Conservation (phyloP, 2,113 vertebrate genomes). For the Oryzias woworae region DNA sequence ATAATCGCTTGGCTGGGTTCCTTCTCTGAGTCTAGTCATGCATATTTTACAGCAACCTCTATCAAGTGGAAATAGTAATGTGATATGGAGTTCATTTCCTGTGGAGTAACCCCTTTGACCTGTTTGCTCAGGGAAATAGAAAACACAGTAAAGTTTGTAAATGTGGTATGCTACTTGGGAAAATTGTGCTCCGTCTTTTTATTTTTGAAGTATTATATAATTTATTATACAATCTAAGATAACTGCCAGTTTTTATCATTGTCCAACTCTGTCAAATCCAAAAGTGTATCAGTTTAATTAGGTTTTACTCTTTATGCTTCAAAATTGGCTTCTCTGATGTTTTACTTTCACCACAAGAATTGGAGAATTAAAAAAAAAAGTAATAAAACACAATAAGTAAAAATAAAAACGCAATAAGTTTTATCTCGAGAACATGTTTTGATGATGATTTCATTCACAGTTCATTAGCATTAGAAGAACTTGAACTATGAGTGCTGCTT, state of each 20-base stretch:
- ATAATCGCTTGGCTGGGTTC: constrained; percentile 63
- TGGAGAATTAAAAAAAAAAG: too few species aligned
- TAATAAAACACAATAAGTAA: too few species aligned
- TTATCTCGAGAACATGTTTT: too few species aligned
- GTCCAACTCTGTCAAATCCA: too few species aligned
- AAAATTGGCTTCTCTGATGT: too few species aligned
- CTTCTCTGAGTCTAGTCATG: constrained; percentile 44
- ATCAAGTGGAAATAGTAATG: constrained; percentile 63
- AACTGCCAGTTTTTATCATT: constrained; percentile 25
- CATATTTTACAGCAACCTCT: constrained; percentile 68
- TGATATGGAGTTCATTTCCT: constrained; percentile 73
- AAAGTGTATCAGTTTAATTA: too few species aligned
- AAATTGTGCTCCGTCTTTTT: constrained; percentile 17
- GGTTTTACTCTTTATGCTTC: too few species aligned
- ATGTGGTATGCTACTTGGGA: constrained; percentile 50
- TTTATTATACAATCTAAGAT: constrained; percentile 44
- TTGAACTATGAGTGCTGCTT: too few species aligned
- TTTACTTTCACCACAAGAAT: too few species aligned
- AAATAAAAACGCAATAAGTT: too few species aligned
- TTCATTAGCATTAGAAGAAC: too few species aligned
- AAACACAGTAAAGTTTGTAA: constrained; percentile 55
- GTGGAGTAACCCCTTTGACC: constrained; percentile 66
- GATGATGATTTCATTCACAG: too few species aligned
- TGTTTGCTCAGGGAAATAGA: constrained; percentile 56
- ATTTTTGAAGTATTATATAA: constrained; percentile 50